A percentile compares a stretch with the other conserved stretches of the same genome.
Conservation (phyloP, 2,888 invertebrate genomes). For the Lithophane socia region DNA sequence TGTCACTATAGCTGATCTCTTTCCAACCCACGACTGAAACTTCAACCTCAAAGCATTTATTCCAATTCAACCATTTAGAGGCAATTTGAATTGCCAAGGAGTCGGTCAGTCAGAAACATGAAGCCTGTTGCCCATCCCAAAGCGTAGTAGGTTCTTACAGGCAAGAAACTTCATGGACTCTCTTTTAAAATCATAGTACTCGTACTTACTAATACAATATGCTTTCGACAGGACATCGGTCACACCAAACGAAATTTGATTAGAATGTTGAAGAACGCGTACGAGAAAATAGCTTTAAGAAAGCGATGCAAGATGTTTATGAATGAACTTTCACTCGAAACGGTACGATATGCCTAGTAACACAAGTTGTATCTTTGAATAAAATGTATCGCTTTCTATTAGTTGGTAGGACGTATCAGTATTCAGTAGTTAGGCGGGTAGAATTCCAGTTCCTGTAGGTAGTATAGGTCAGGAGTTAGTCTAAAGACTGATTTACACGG, state of each 20-base stretch:
- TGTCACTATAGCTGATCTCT: background rate
- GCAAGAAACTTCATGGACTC: background rate
- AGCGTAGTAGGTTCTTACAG: background rate
- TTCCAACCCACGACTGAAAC: background rate
- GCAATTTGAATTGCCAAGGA: background rate
- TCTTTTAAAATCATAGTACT: conserved; percentile 16
- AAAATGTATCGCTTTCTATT: conserved; percentile 40
- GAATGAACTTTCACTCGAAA: conserved; percentile 80
- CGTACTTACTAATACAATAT: conserved; percentile 53
- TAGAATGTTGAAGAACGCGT: conserved; percentile 80
- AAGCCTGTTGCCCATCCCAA: background rate
- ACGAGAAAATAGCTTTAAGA: conserved; percentile 76
- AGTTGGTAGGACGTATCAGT: conserved; percentile 49
- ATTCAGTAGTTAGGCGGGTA: conserved; percentile 49
- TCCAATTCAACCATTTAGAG: background rate
- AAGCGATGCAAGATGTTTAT: conserved; percentile 82
- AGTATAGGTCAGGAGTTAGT: background rate
- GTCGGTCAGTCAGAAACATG: background rate
- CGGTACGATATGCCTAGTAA: conserved; percentile 77
- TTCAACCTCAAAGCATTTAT: background rate
- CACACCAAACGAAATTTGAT: conserved; percentile 76
- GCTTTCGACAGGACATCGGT: conserved; percentile 77
- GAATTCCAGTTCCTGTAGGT: conserved; percentile 4
- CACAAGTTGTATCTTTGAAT: conserved; percentile 43
- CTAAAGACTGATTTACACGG: background rate